Conservation (phyloP, 2,113 vertebrate genomes). For the Mastomys natalensis region DNA sequence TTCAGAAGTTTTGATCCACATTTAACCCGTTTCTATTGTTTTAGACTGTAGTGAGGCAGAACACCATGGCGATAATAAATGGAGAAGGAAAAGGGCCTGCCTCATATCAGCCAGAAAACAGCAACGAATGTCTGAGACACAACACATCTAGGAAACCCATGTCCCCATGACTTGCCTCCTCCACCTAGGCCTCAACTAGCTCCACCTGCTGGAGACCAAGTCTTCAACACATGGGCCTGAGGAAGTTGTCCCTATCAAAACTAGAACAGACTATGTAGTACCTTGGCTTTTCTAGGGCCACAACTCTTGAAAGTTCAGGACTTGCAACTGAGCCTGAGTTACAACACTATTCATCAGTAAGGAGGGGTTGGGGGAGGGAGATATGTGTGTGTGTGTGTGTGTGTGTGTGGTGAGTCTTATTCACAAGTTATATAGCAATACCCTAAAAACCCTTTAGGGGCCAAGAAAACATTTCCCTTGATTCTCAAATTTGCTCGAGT, state of each 20-base stretch:
- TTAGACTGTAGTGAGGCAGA: background rate
- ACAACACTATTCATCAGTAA: background rate
- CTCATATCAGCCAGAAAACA: background rate
- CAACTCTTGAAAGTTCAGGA: background rate
- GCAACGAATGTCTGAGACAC: background rate
- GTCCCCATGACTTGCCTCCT: background rate
- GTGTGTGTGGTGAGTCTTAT: too few relatives aligned
- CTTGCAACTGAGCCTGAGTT: background rate
- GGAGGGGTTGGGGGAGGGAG: too few relatives aligned
- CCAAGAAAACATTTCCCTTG: background rate
- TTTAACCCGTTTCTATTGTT: background rate
- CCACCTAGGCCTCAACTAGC: background rate
- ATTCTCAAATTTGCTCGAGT: background rate
- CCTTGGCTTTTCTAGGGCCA: background rate
- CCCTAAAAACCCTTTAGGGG: background rate
- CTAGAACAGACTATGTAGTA: background rate
- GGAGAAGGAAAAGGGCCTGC: too few relatives aligned
- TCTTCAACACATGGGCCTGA: background rate
- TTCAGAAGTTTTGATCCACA: background rate
- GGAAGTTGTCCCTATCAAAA: background rate
- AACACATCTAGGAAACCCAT: background rate
- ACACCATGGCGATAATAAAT: background rate
- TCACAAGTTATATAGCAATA: slow-evolving; percentile 3
- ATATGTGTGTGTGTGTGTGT: too few relatives aligned
- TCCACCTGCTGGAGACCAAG: background rate